Base-by-base conservation (phyloP, 2,113 vertebrate species). In the Pyxicephalus adspersus region DNA sequence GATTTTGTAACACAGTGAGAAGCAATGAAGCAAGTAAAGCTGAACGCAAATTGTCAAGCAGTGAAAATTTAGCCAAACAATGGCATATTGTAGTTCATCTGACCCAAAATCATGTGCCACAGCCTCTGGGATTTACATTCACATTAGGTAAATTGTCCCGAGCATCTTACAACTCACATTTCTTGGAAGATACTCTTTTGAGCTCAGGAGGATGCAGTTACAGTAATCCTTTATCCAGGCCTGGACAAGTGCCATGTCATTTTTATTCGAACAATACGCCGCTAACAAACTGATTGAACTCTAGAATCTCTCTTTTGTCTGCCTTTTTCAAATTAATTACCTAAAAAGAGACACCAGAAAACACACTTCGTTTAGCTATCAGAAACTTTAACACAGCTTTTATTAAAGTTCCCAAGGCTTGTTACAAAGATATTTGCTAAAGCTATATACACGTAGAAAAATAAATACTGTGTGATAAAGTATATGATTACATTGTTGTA, bases 221-320 rank as follows among this genome's bases (percentile, higher is more conserved):
- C 79, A 81, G 58, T 64, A 51, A 73, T 81, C 79, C 61, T 81
- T 81, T 81, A 73, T 81, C 26, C 79, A 64, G 38, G 25, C 11
- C 79, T 81, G 79, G 79, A 60, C 79, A 34, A 15, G 18, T 51
- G 79, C 79, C 79, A 81, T 81, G 79, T 81, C 68, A 81, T 74
- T 81, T 81, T 64, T 81, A 73, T 81, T 16, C 22, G 34, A 81
- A 81, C 79, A 81, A 81, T 81, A 64, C 68, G 4, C 60, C 54
- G 79, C 79, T 81, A 81, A 73, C 79, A 81, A 73, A 81, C 68
- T 74, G 79, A 81, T 81, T 73, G 68, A 81, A 81, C 79, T 74
- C 68, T 64, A 81, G 79, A 81, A 81, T 81, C 79, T 81, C 68
- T 51, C 79, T 81, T 81, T 81, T 81, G 79, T 81, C 60, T 81